Evolutionary conservation across 2,888 invertebrate species (phyloP), one percentile per base, ranked within the genome.

Genomic region (Drosophila pullipes): DNA sequence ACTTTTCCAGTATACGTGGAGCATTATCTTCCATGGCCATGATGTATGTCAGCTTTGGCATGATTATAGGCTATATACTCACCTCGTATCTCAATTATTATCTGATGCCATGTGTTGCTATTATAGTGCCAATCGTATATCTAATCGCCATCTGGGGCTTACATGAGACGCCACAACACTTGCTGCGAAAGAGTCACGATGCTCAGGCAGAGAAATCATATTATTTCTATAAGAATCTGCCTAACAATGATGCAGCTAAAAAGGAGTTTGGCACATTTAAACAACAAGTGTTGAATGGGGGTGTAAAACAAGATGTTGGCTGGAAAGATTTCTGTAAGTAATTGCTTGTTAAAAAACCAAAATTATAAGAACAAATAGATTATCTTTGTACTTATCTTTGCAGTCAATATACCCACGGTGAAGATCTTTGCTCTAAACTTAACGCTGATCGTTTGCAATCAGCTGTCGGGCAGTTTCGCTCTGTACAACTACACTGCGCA

Each of bases 401-500:
- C 65, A 93, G 92, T 82, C 31, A 83, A 82, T 28, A 67, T 61
- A 37, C 70, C 75, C 4, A 85, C 91, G 1, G 5, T 84, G 4
- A 92, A 89, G 75, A 80, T 84, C 6, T 80, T 93, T 55, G 69
- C 60, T 0, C 77, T 80, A 13, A 90, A 88, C 22, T 57, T 87
- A 11, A 71, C 85, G 4, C 69, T 92, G 2, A 69, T 91, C 31
- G 37, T 89, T 18, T 66, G 85, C n/a, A 91, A 91, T 64, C 89
- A 90, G 73, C 69, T 89, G 28, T 89, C 92, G 22, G 92, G 92
- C 13, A 76, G 81, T 58, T 91, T 89, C 57, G 87, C 89, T n/a
- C 74, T 93, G 33, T 74, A 91, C 33, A 92, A 87, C 71, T 92
- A 93, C 67, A 89, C 91, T 0, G 81, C 92, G 41, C 79, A 84